These are phyloP conservation scores for Sarcophilus harrisii DNA, from an alignment of 2,797 vertebrate species.

Conservation along the genomic window DNA sequence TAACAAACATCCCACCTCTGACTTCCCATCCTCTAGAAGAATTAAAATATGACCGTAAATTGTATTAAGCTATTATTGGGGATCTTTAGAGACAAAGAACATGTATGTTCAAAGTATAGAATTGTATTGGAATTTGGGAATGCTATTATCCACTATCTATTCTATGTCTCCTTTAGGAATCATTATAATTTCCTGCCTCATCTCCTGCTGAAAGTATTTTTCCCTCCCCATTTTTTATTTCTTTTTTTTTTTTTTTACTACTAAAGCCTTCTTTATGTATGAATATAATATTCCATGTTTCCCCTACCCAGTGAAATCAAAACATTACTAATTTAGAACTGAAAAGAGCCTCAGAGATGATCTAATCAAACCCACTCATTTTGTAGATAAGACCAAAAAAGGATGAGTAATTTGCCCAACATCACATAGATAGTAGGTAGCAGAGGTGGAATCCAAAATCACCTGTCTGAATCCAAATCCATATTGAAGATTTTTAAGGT, in stretches of 20 bases:
- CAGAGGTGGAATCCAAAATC: neutral
- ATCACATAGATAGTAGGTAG: neutral
- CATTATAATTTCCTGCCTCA: neutral
- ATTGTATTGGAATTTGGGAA: neutral
- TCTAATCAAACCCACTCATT: neutral
- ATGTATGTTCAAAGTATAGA: neutral
- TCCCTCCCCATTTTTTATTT: neutral
- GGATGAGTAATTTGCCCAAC: neutral
- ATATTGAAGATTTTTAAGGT: neutral
- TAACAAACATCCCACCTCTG: neutral
- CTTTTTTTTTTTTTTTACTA: neutral
- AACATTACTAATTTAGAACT: neutral
- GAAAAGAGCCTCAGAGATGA: neutral
- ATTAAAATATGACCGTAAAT: conserved; percentile 4
- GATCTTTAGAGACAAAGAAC: neutral
- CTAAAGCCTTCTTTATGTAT: neutral
- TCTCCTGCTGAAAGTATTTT: neutral
- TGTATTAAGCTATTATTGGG: neutral
- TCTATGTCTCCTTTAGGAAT: neutral
- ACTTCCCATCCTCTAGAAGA: neutral
- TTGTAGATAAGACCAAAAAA: neutral
- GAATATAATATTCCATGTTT: neutral
- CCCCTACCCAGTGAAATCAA: neutral
- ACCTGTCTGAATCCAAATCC: neutral
- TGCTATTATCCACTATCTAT: neutral